phyloP scores from a whole-genome alignment of 2,797 vertebrate genomes.

The Aulostomus chinensis region DNA sequence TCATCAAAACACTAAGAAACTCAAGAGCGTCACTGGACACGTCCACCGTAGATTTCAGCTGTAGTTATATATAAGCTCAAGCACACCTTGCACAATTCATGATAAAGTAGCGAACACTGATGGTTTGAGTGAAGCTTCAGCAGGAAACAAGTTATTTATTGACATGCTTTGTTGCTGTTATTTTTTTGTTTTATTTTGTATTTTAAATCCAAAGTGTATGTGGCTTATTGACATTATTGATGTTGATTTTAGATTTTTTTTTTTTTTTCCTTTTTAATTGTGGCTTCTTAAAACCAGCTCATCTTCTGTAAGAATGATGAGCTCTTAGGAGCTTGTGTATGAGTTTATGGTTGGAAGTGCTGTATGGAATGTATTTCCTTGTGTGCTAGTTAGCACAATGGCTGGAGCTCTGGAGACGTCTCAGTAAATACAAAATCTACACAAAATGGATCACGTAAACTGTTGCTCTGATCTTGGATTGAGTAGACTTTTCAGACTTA shows the following conservation, averaged over 20 bases:
- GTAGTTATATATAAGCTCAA: constrained; percentile 78
- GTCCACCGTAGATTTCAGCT: constrained; percentile 70
- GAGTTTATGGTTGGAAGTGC: constrained; percentile 26
- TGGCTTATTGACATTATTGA: constrained; percentile 46
- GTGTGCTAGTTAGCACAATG: constrained; percentile 73
- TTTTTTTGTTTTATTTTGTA: constrained; percentile 2
- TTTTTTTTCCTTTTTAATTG: constrained; percentile 19
- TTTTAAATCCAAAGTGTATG: constrained; percentile 61
- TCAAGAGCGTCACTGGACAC: constrained; percentile 74
- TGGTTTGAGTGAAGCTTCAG: constrained; percentile 53
- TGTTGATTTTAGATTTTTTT: constrained; percentile 24
- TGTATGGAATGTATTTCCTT: constrained; percentile 63
- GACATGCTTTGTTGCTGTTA: constrained; percentile 60
- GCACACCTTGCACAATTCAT: constrained; percentile 80
- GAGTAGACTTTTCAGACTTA: constrained; percentile 25
- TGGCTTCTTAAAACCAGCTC: constrained; percentile 30
- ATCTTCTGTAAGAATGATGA: constrained; percentile 22
- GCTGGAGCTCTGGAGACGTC: constrained; percentile 52
- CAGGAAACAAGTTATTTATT: constrained; percentile 71
- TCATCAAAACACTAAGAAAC: constrained; percentile 48
- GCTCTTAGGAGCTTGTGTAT: constrained; percentile 17
- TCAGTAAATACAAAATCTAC: constrained; percentile 30
- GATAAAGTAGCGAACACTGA: constrained; percentile 77
- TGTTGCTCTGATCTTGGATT: constrained; percentile 13
- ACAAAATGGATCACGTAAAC: constrained; percentile 30